phyloP scores from a whole-genome alignment of 53 echinoderm and acorn worm genomes.

The Luidia sarsii region DNA sequence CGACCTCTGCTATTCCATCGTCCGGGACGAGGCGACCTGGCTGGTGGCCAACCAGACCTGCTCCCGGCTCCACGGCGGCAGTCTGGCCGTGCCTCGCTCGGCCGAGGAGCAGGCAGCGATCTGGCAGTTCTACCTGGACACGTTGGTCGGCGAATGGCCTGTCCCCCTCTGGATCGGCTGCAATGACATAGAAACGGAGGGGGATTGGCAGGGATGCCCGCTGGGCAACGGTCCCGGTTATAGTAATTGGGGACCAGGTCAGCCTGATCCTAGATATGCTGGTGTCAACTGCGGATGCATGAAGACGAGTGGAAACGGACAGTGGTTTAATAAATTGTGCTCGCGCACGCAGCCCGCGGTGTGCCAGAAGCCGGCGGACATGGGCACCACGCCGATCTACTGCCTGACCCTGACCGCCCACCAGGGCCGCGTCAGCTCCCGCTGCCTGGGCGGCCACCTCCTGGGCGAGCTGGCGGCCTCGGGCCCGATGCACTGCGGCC shows the following conservation, averaged over 20 bases:
- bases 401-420: background rate
- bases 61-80: too few relatives aligned
- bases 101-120: too few relatives aligned
- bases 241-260: background rate
- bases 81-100: too few relatives aligned
- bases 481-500: background rate
- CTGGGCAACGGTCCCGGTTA: background rate
- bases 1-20: too few relatives aligned
- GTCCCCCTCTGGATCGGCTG: too few relatives aligned
- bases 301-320: background rate
- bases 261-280: background rate
- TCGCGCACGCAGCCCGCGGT: background rate
- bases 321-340: background rate
- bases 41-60: too few relatives aligned
- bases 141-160: too few relatives aligned
- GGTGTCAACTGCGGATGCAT: background rate
- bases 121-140: too few relatives aligned
- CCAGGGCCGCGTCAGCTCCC: background rate
- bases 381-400: background rate
- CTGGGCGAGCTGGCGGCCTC: conserved; percentile 3
- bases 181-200: too few relatives aligned
- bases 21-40: too few relatives aligned
- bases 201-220: conserved; percentile 1
- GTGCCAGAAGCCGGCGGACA: background rate
- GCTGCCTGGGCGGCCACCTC: background rate